Evolutionary conservation across 2,797 vertebrate species (phyloP), one percentile per base, ranked within the genome.

Genomic region (Epinephelus coioides): DNA sequence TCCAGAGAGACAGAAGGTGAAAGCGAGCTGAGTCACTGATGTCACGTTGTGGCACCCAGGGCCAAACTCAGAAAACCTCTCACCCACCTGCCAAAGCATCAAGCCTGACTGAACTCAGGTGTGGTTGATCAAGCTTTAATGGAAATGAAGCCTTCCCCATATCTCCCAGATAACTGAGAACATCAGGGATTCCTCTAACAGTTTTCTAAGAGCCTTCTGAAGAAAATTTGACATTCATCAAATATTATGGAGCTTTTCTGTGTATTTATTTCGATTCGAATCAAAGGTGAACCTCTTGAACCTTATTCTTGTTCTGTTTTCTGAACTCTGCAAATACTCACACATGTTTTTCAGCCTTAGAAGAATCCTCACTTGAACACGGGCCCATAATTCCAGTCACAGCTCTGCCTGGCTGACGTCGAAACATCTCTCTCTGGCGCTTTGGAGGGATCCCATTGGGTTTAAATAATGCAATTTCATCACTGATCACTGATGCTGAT

Each of bases 401-500:
- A 62, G 30, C 30, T 46, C 9, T 46, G 54, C 50, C 63, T 57
- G 66, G 49, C 34, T 59, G 56, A 68, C 2, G 68, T 38, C 9
- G 60, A 55, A 73, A 51, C 54, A 72, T 25, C 60, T 30, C 54
- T 66, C 19, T 15, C 12, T 23, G n/a, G 27, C 13, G 50, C 61
- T 56, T 23, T 1, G 2, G 6, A 71, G 53, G 46, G 21, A 79
- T 73, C 61, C 73, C 78, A 44, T 11, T 9, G 18, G 68, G 61
- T 68, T 79, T 86, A 38, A 55, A 56, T 50, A 14, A 73, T 73
- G 79, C 51, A 76, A 53, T 86, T 79, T 81, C 68, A 79, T 73
- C 63, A 54, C 71, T 70, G 75, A 82, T 91, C 79, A 67, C 63
- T 68, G 80, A 75, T 79, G 83, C 83, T 25, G 38, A 82, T 80